Conservation (phyloP, 2,113 vertebrate species). For the rat (Rattus norvegicus) region DNA sequence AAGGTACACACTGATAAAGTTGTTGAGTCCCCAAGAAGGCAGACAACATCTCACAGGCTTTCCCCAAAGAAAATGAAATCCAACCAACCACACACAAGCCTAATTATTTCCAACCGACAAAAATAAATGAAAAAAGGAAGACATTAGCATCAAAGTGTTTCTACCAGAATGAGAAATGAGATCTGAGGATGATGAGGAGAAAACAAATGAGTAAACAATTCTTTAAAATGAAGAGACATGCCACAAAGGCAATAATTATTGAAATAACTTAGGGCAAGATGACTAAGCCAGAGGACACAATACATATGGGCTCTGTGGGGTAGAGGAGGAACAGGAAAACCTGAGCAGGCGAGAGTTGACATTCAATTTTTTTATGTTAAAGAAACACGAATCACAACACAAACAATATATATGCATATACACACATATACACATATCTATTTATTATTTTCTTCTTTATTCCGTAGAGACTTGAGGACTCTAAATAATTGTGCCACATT, state of each 20-base stretch:
- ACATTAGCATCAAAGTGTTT: background rate
- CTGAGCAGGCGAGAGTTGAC: fast-evolving
- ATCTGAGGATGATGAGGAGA: background rate
- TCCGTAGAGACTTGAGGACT: background rate
- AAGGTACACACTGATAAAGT: background rate
- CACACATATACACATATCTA: background rate
- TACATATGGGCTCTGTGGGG: background rate
- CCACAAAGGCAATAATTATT: fast-evolving
- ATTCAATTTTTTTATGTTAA: background rate
- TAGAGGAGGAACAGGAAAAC: too few relatives aligned
- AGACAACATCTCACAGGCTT: background rate
- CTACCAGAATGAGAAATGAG: background rate
- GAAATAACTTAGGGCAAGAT: background rate
- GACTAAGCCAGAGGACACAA: background rate
- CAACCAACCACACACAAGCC: background rate
- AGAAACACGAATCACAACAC: background rate
- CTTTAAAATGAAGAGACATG: background rate
- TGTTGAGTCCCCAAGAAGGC: background rate
- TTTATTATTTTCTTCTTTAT: background rate
- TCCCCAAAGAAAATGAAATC: background rate
- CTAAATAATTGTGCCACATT: background rate
- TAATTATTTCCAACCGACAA: background rate
- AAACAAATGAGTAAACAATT: background rate
- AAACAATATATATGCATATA: background rate
- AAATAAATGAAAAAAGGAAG: background rate